Base-by-base conservation (phyloP, 37 sponge, comb jelly and placozoan species). In the Cliona cf. orientalis region DNA sequence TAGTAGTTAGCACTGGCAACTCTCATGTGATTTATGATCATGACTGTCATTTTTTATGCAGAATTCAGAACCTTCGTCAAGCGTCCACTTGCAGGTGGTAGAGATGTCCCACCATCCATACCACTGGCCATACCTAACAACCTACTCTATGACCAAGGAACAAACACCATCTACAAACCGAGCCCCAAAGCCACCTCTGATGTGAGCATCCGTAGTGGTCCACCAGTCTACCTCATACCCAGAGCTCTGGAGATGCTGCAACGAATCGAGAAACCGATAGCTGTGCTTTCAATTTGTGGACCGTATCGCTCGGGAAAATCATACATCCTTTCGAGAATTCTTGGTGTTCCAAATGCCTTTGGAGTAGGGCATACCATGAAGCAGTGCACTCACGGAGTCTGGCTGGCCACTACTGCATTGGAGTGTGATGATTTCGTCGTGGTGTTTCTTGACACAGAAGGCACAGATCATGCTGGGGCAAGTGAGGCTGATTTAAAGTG, bases 231-330 rank as follows among this genome's bases (percentile, higher is more conserved):
- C 74, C 74, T 2, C 46, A 65, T n/a, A n/a, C n/a, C n/a, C n/a
- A n/a, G n/a, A 69, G 69, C 84, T 7, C 26, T 84, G 25, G 29
- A 55, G 5, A 64, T 84, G 25, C 39, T 84, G 2, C 2, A 66
- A 37, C 46, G 56, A 32, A 84, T 84, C 29, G 5, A 5, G 5
- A 74, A 75, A 36, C 84, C 84, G 2, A 58, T 84, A 23, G 84
- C 84, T 25, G 69, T 84, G 4, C 58, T 84, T 17, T 46, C 76
- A 9, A 67, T 84, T 21, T 84, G 84, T 62, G 84, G 84, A 19
- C 84, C 84, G 11, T 82, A 72, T 36, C 75, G 84, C 29, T 55
- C 75, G 49, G 84, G 75, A 21, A 84, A 84, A 76, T 84, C 84
- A 0, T 84, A 73, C 69, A 53, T 84, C 29, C 64, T 84, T 31